Evolutionary conservation across 2,113 vertebrate genomes (phyloP).

Genomic region (Dermatemys mawii): DNA sequence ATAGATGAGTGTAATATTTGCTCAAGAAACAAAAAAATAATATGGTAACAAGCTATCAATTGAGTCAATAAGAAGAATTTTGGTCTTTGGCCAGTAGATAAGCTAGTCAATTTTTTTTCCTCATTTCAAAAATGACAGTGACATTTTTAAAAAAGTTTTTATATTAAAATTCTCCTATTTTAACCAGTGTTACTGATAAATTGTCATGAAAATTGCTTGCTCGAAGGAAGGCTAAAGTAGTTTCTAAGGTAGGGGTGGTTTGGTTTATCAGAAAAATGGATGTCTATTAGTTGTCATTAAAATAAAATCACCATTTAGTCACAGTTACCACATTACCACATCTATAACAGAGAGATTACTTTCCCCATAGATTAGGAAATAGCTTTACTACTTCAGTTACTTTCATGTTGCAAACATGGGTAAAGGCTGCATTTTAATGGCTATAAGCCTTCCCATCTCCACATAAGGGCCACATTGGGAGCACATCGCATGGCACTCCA

Average conservation of each 20-base stretch:
- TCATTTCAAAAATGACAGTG: not conserved
- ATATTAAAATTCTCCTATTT: not conserved
- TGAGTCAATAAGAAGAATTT: not conserved
- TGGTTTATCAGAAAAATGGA: not conserved
- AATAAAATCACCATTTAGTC: not conserved
- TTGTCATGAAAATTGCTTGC: not conserved
- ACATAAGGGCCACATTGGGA: not conserved
- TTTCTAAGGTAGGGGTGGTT: not conserved
- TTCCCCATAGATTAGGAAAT: not conserved
- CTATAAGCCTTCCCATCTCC: not conserved
- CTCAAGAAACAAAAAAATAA: not conserved
- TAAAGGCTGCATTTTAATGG: not conserved
- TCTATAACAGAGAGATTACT: not conserved
- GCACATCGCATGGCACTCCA: not conserved
- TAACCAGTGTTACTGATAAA: not conserved
- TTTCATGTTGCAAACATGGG: not conserved
- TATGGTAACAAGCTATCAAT: not conserved
- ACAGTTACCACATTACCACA: not conserved
- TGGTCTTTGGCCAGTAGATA: not conserved
- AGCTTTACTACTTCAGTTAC: not conserved
- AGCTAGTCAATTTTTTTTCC: not conserved
- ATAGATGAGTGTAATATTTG: not conserved
- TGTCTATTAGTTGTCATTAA: not conserved
- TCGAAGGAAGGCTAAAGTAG: not conserved
- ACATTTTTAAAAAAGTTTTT: not conserved